A percentile compares a stretch with the other conserved stretches of the same genome.
phyloP scores from a whole-genome alignment of 2,888 invertebrate genomes.

The Operophtera brumata region DNA sequence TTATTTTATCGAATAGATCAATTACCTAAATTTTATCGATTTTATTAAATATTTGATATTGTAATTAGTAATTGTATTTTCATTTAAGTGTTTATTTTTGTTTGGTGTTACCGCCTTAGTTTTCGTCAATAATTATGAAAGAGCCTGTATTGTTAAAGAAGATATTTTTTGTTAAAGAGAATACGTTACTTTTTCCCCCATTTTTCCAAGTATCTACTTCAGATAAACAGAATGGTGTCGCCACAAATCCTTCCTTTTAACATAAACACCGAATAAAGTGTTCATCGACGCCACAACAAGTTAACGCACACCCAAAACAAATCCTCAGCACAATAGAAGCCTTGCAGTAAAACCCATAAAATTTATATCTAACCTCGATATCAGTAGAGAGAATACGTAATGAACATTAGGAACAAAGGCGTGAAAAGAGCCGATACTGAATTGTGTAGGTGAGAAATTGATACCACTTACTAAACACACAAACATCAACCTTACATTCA shows the following conservation, averaged over 20 bases:
- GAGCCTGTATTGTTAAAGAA: no score
- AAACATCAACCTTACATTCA: constrained; percentile 39
- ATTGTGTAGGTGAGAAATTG: constrained; percentile 68
- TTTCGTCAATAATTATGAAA: no score
- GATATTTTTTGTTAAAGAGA: no score
- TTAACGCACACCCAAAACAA: constrained; percentile 51
- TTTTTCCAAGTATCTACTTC: background rate
- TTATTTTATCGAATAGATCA: no score
- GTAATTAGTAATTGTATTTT: no score
- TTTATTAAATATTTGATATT: no score
- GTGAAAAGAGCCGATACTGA: constrained; percentile 70
- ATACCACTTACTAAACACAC: constrained; percentile 34
- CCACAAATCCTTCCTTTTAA: constrained; percentile 35
- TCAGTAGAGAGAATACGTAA: constrained; percentile 74
- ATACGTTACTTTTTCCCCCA: no score
- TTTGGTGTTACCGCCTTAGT: no score
- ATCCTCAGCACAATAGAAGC: constrained; percentile 56
- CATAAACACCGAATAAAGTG: constrained; percentile 49
- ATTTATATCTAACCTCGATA: constrained; percentile 71
- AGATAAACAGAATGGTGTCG: constrained; percentile 22
- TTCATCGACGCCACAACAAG: constrained; percentile 44
- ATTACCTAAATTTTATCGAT: no score
- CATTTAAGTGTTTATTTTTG: no score
- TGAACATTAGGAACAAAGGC: constrained; percentile 76
- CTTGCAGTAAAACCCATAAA: constrained; percentile 67